Percentiles rank a stretch among this genome's conserved stretches.
Evolutionary conservation across 2,888 invertebrate species (phyloP).

Genomic region (Cataglyphis rosenhaueri): DNA sequence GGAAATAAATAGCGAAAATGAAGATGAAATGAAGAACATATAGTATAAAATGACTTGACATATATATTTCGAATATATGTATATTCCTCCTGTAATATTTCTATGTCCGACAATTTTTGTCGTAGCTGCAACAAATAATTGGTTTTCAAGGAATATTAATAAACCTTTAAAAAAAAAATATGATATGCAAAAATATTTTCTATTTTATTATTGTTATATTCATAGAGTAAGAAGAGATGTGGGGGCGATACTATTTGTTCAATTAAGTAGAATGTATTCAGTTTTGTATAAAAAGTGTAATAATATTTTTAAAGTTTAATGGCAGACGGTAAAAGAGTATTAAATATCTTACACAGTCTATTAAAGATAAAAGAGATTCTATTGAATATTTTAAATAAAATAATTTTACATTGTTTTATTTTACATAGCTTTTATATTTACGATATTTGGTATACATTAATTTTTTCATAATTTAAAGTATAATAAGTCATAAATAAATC

Average conservation of each 20-base stretch:
- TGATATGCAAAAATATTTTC: not conserved
- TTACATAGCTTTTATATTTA: conserved; percentile 10
- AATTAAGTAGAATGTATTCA: not conserved
- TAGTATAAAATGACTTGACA: not conserved
- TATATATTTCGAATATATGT: not conserved
- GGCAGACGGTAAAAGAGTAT: not conserved
- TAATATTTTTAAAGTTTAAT: not conserved
- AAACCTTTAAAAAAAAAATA: conserved; percentile 13
- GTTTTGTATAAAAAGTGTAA: not conserved
- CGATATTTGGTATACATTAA: not conserved
- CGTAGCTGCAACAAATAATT: not conserved
- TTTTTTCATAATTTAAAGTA: not conserved
- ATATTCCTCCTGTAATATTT: conserved; percentile 7
- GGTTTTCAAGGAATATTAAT: not conserved
- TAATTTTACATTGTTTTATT: not conserved
- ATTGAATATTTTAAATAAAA: not conserved
- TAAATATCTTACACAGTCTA: not conserved
- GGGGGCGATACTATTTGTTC: not conserved
- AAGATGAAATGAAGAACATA: not conserved
- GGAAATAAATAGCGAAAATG: conserved; percentile 13
- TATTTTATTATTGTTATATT: not conserved
- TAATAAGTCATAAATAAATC: too few species aligned
- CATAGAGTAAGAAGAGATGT: not conserved
- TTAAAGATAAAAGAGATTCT: not conserved
- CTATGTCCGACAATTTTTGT: not conserved